Evolutionary conservation across 2,888 invertebrate genomes (phyloP).

Genomic region (Arenicola marina): DNA sequence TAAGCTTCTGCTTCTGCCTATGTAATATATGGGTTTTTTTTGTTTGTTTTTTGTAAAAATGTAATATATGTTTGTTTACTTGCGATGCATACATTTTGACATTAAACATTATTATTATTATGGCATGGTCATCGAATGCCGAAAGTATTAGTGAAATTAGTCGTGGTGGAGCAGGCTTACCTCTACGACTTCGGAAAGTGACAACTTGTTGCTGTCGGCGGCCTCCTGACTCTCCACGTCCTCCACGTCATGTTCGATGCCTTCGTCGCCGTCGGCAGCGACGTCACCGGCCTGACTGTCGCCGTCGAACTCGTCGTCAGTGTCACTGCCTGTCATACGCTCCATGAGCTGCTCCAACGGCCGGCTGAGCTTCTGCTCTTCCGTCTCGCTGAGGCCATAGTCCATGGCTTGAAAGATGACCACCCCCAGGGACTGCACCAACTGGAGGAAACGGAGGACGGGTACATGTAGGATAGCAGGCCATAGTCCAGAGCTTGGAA

Average conservation of each 20-base stretch:
- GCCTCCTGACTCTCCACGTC: constrained; percentile 2
- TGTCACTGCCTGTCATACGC: constrained; percentile 77
- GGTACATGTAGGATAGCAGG: too few relatives aligned
- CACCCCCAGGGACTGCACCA: constrained; percentile 69
- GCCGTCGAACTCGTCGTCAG: constrained; percentile 74
- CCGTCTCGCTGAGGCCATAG: constrained; percentile 81
- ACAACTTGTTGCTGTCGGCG: too few relatives aligned
- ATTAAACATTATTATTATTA: too few relatives aligned
- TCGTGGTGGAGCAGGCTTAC: too few relatives aligned
- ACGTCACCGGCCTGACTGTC: constrained; percentile 6
- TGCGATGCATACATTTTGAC: too few relatives aligned
- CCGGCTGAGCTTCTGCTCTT: constrained; percentile 83
- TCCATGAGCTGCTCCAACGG: constrained; percentile 85
- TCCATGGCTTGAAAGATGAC: constrained; percentile 88
- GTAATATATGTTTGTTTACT: too few relatives aligned
- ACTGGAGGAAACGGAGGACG: constrained; percentile 22
- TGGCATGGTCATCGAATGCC: too few relatives aligned
- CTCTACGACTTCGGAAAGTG: too few relatives aligned
- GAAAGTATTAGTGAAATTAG: too few relatives aligned
- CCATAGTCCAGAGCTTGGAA: constrained; percentile 90
- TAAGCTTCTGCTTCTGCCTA: too few relatives aligned
- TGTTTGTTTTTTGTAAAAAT: too few relatives aligned
- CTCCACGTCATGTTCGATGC: constrained; percentile 29
- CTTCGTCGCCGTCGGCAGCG: constrained; percentile 20
- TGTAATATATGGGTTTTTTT: too few relatives aligned